Conservation (phyloP, 2,797 vertebrate species). For the Sebastes vulpes region DNA sequence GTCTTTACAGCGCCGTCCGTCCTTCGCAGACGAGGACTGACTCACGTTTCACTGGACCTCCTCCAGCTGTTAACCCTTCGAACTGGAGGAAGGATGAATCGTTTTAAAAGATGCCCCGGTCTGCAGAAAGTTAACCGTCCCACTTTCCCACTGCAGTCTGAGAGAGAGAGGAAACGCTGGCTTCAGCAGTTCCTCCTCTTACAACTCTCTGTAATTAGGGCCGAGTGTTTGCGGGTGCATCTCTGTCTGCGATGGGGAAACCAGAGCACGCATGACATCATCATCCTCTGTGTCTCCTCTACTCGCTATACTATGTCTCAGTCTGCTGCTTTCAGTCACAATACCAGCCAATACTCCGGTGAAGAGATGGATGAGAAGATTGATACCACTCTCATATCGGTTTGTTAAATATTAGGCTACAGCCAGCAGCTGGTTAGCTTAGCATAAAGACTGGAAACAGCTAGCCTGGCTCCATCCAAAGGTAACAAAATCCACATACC, state of each 20-base stretch:
- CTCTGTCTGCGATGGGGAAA: slow-evolving; percentile 79
- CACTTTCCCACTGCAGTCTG: slow-evolving; percentile 31
- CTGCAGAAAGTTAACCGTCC: slow-evolving; percentile 51
- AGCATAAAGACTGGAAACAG: neutral
- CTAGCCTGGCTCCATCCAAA: neutral
- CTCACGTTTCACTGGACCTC: slow-evolving; percentile 32
- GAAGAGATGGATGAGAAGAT: neutral
- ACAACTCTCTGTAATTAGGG: slow-evolving; percentile 81
- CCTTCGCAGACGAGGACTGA: slow-evolving; percentile 19
- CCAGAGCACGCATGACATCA: slow-evolving; percentile 80
- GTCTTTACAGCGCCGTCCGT: neutral
- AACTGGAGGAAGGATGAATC: slow-evolving; percentile 27
- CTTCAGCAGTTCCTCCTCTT: slow-evolving; percentile 79
- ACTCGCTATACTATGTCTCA: slow-evolving; percentile 14
- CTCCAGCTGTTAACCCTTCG: slow-evolving; percentile 37
- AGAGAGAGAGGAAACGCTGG: slow-evolving; percentile 74
- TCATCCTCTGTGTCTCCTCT: slow-evolving; percentile 40
- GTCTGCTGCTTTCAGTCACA: slow-evolving; percentile 28
- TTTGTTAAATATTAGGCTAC: neutral
- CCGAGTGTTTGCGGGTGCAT: slow-evolving; percentile 69
- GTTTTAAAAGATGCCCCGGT: slow-evolving; percentile 41
- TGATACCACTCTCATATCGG: neutral
- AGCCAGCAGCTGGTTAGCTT: neutral
- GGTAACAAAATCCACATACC: neutral
- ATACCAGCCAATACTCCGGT: neutral